phyloP scores from a whole-genome alignment of 2,797 vertebrate species.

The Nasua narica region DNA sequence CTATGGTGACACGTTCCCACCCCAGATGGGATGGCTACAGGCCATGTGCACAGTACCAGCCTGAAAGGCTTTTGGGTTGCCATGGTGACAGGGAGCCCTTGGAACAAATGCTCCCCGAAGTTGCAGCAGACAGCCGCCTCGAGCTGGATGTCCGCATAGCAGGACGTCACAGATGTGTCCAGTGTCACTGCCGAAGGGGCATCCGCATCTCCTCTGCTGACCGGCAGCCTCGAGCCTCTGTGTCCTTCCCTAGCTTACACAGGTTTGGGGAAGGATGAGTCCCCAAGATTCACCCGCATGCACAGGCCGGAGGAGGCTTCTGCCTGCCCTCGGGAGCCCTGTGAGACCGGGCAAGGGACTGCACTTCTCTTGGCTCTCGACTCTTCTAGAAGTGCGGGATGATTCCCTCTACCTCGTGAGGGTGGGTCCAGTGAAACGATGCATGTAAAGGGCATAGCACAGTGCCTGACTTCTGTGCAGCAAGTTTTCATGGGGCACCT shows the following conservation, averaged over 20 bases:
- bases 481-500: not conserved
- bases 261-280: not conserved
- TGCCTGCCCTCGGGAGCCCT: not conserved
- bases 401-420: not conserved
- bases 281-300: not conserved
- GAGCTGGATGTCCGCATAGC: conserved; percentile 53
- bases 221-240: not conserved
- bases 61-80: conserved; percentile 83
- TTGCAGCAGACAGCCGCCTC: conserved; percentile 56
- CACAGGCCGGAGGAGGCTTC: not conserved
- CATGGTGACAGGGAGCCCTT: conserved; percentile 81
- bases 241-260: not conserved
- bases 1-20: conserved; percentile 82
- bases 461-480: not conserved
- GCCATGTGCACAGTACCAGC: conserved; percentile 81
- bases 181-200: not conserved
- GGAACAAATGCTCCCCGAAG: conserved; percentile 73
- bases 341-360: not conserved
- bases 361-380: not conserved
- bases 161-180: not conserved
- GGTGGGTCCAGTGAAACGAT: not conserved
- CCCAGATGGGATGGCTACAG: conserved; percentile 84
- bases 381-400: not conserved
- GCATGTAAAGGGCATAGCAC: not conserved
- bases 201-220: not conserved